phyloP scores from a whole-genome alignment of 2,888 invertebrate genomes.

The Xanthia togata region DNA sequence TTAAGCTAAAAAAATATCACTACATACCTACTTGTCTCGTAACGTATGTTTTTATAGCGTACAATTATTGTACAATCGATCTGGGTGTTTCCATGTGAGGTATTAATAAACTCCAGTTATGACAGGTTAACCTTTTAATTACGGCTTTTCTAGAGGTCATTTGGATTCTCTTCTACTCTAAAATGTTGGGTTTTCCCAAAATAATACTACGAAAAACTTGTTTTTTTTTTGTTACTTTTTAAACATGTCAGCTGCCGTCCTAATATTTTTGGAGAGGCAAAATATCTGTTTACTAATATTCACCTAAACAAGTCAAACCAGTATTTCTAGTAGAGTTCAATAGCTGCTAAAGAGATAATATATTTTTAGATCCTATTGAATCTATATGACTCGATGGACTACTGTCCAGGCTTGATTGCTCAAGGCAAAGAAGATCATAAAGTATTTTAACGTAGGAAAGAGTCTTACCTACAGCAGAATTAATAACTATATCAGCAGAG shows the following conservation, averaged over 20 bases:
- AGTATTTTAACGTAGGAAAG: background rate
- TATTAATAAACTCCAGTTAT: background rate
- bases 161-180: background rate
- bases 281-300: slow-evolving; percentile 3
- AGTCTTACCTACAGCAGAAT: background rate
- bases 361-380: background rate
- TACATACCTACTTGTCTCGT: background rate
- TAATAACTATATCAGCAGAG: background rate
- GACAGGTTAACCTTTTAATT: slow-evolving; percentile 1
- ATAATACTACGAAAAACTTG: background rate
- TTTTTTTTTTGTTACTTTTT: background rate
- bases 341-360: background rate
- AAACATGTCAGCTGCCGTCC: background rate
- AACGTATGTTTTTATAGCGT: slow-evolving; percentile 28
- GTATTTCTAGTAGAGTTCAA: slow-evolving; percentile 5
- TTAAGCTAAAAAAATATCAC: slow-evolving; percentile 8
- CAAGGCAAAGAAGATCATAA: background rate
- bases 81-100: slow-evolving; percentile 22
- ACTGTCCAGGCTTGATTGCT: background rate
- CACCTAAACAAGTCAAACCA: slow-evolving; percentile 2
- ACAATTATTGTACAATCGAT: slow-evolving; percentile 17
- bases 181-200: background rate
- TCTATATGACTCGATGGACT: too few relatives aligned
- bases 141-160: background rate
- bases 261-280: background rate